These are phyloP conservation scores for Hydrocynus forskahlii DNA, from an alignment of 2,797 vertebrate genomes.

Conservation along the genomic window DNA sequence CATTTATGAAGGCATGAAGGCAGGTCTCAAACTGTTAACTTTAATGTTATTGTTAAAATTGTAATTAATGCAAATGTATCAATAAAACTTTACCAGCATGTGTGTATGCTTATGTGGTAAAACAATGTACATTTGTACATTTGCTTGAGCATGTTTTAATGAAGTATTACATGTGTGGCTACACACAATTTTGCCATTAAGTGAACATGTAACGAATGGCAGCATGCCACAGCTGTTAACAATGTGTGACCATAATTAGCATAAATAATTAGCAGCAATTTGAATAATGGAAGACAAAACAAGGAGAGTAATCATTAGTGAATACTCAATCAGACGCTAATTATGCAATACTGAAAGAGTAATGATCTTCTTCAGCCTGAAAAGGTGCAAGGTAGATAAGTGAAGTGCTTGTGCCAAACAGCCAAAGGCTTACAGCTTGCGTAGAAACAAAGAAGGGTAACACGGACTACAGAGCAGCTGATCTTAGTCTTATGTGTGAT, in stretches of 20 bases:
- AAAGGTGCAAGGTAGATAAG: conserved; percentile 41
- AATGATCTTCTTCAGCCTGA: conserved; percentile 22
- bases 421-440: not conserved
- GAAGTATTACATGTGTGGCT: not conserved
- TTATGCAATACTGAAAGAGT: conserved; percentile 55
- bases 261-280: conserved; percentile 74
- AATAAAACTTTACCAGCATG: no score
- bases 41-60: not conserved
- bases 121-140: not conserved
- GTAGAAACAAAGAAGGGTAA: not conserved
- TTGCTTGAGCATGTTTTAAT: not conserved
- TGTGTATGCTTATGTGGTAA: no score
- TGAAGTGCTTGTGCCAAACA: not conserved
- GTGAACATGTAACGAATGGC: conserved; percentile 8
- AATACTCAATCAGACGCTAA: conserved; percentile 75
- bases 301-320: conserved; percentile 73
- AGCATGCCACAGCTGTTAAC: conserved; percentile 51
- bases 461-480: not conserved
- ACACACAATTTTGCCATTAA: conserved; percentile 5
- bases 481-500: not conserved
- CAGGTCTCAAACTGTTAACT: not conserved
- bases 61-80: not conserved
- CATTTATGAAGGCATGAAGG: no score
- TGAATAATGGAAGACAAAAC: conserved; percentile 77
- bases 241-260: conserved; percentile 68